Percentiles rank a stretch among this genome's conserved stretches.
These are phyloP conservation scores for Hesperia comma DNA, from an alignment of 2,888 invertebrate genomes.

Conservation along the genomic window DNA sequence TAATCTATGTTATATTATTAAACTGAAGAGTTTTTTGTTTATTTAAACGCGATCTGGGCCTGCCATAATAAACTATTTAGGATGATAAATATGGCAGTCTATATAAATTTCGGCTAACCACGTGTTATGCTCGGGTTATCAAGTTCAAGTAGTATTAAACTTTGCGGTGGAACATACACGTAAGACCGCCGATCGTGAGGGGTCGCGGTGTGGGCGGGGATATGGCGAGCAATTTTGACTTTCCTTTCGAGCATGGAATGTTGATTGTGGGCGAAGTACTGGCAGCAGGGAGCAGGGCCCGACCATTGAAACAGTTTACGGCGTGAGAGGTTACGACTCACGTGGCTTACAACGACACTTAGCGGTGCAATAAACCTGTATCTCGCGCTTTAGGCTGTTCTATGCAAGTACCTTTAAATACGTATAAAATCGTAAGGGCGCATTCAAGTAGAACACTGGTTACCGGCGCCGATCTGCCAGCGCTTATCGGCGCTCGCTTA, in stretches of 20 bases:
- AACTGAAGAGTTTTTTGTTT: too few relatives aligned
- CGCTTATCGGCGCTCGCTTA: too few relatives aligned
- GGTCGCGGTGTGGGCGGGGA: not conserved
- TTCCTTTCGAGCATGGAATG: constrained; percentile 16
- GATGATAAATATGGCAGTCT: too few relatives aligned
- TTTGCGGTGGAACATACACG: not conserved
- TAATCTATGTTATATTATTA: too few relatives aligned
- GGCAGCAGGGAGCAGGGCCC: not conserved
- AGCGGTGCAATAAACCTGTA: not conserved
- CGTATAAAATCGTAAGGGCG: not conserved
- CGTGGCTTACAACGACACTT: not conserved
- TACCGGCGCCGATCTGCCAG: too few relatives aligned
- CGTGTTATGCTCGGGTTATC: not conserved
- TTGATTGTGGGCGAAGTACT: constrained; percentile 14
- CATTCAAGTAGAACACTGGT: too few relatives aligned
- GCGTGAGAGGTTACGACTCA: not conserved
- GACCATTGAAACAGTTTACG: constrained; percentile 1
- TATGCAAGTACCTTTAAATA: not conserved
- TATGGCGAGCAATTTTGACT: constrained; percentile 17
- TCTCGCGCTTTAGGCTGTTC: not conserved
- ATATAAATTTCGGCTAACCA: too few relatives aligned
- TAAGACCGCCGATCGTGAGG: not conserved
- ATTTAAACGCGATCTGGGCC: too few relatives aligned
- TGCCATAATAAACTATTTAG: too few relatives aligned
- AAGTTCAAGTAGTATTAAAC: not conserved